Base-by-base conservation (phyloP, 2,888 invertebrate genomes). In the Drosophila borealis region DNA sequence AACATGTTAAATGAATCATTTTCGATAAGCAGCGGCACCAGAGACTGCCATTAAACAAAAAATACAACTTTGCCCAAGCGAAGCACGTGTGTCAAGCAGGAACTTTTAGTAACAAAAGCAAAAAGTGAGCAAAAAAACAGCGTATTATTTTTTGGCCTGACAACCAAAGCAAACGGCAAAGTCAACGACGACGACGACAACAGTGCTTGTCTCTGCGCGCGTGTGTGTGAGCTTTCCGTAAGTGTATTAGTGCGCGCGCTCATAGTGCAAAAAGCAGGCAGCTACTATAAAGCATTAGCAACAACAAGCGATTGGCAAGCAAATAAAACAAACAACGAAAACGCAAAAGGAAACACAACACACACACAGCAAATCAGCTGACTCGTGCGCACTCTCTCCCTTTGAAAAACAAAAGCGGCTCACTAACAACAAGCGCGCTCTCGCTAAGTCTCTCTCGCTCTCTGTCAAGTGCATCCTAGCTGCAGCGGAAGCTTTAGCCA, bases 361-460 rank as follows among this genome's bases (percentile, higher is more conserved):
- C 9, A 19, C 14, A 39, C 50, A 36, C 29, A 44, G 21, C 53
- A 70, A 83, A 83, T 83, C 83, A 83, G 83, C 83, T 83, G 83
- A 83, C 83, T 83, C 70, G 74, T 84, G 87, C 89, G 72, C 79
- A 81, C 78, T 74, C 84, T 68, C 74, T 66, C n/a, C 34, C 56
- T 19, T n/a, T 14, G 6, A n/a, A 33, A 49, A 36, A 49, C 3
- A 9, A 46, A 25, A 25, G 25, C 48, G 11, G 4, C 70, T 60
- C 37, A 60, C 55, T 8, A 29, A 29, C 29, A 29, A 29, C 29
- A 29, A 8, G 48, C 75, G 29, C 57, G 41, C 81, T 64, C 72
- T 19, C 46, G 14, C 59, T 29, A 51, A 62, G n/a, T 37, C 48
- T 17, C 57, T 41, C 29, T 29, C 14, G 3, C 48, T 46, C 55